Evolutionary conservation across 2,113 vertebrate species (phyloP), one percentile per base, ranked within the genome.

Genomic region (Hypocryptadius cinnamomeus): DNA sequence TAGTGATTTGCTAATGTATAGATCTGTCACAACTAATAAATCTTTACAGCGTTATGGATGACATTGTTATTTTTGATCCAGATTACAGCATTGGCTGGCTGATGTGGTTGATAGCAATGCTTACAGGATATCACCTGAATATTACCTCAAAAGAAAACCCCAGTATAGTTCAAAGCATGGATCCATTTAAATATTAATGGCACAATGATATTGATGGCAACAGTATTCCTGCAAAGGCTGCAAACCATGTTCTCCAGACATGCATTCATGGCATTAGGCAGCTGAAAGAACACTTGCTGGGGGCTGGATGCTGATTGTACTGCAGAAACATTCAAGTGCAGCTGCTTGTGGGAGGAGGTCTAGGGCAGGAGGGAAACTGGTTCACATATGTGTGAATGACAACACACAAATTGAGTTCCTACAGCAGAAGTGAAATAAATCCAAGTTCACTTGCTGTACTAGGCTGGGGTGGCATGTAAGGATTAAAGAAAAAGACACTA

Each of bases 61-160:
- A 59, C 68, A 79, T 96, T 92, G 95, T 97, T 97, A 96, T 93
- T 96, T 96, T 95, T 95, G 95, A 97, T 95, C 94, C 94, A 96
- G 96, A 97, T 97, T 95, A 90, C 70, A 90, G 71, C 77, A 28
- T 7, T 85, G 63, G 65, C 89, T 92, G 54, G 79, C 66, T 90
- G 95, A 94, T 89, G 90, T 4, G 22, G 70, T 33, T 91, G 93
- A 96, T 96, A 92, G 15, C 4, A n/a, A 22, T 50, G 76, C 59
- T 97, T 93, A 91, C 66, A 91, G 60, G 48, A 86, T 91, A 84
- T 91, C 87, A 94, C 53, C 56, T 90, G 40, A 74, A 94, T 93
- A 96, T 89, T 86, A 86, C 66, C 69, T 87, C 70, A 66, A 91
- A 90, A 91, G 90, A 83, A 77, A 9, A 1, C 3, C 11, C 22